Percentiles rank a stretch among this genome's conserved stretches.
Conservation (phyloP, 2,113 vertebrate species). For the Poeciliopsis turrubarensis region DNA sequence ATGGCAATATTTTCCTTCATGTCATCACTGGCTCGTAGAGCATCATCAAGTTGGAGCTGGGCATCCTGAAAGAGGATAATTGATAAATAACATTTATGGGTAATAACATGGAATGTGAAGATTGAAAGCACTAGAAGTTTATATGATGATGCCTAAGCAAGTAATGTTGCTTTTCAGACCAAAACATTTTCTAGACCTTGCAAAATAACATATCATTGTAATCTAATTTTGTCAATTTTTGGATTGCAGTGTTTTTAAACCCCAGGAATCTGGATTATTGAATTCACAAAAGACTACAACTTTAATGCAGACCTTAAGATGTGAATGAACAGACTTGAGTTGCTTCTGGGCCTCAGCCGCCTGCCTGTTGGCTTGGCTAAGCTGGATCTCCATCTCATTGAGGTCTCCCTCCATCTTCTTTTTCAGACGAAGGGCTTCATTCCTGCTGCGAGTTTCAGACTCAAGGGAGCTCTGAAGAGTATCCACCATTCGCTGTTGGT, state of each 20-base stretch:
- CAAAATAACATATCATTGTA: too few species aligned
- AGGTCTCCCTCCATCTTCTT: constrained; percentile 70
- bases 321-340: constrained; percentile 75
- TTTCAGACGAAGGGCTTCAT: constrained; percentile 81
- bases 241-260: too few species aligned
- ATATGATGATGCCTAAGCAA: too few species aligned
- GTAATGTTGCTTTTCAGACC: too few species aligned
- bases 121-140: too few species aligned
- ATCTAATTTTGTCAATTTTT: too few species aligned
- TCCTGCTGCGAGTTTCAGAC: constrained; percentile 87
- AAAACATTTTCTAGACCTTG: too few species aligned
- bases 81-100: too few species aligned
- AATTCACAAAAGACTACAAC: too few species aligned
- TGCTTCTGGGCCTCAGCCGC: constrained; percentile 83
- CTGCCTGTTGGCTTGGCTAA: constrained; percentile 81
- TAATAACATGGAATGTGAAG: too few species aligned
- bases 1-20: constrained; percentile 82
- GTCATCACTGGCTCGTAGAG: constrained; percentile 45
- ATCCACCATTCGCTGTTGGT: constrained; percentile 85
- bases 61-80: too few species aligned
- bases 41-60: constrained; percentile 84
- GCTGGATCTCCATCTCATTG: constrained; percentile 83
- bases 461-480: constrained; percentile 89
- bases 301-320: constrained; percentile 48
- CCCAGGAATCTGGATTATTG: too few species aligned